These are phyloP conservation scores for Macroglossus sobrinus DNA, from an alignment of 2,113 vertebrate species.

Conservation along the genomic window DNA sequence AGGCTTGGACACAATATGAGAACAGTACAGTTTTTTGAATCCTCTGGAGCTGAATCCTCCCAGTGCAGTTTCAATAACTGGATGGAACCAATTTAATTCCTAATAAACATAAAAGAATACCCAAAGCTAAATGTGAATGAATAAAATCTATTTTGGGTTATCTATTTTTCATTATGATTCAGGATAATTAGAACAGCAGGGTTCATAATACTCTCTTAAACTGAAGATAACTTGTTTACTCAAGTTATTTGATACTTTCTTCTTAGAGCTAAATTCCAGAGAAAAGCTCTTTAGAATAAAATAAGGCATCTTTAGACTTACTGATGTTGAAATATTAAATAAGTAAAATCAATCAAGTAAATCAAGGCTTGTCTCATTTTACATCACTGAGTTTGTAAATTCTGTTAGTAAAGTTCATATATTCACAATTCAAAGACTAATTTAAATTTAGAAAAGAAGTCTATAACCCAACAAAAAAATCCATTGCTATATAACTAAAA, in stretches of 20 bases:
- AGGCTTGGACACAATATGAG: background rate
- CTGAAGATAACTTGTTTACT: slow-evolving; percentile 6
- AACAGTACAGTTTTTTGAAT: background rate
- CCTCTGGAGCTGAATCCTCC: background rate
- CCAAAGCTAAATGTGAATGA: background rate
- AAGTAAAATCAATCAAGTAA: background rate
- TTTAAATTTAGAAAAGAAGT: slow-evolving; percentile 31
- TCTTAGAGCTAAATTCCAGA: background rate
- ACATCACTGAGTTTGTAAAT: background rate
- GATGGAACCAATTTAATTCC: background rate
- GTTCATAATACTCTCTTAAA: slow-evolving; percentile 17
- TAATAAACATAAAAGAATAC: background rate
- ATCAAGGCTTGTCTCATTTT: slow-evolving; percentile 13
- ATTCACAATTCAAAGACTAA: background rate
- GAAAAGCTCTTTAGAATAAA: background rate
- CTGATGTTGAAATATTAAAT: background rate
- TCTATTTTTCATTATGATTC: background rate
- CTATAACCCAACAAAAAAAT: slow-evolving; percentile 43
- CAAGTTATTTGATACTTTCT: slow-evolving; percentile 39
- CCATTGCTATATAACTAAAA: slow-evolving; percentile 46
- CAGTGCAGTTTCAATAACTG: background rate
- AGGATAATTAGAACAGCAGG: background rate
- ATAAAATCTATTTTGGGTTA: slow-evolving; percentile 25
- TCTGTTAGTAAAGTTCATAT: slow-evolving; percentile 30
- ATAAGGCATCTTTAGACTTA: background rate